These are phyloP conservation scores for Epirrita christyi DNA, from an alignment of 2,888 invertebrate species.

Conservation along the genomic window DNA sequence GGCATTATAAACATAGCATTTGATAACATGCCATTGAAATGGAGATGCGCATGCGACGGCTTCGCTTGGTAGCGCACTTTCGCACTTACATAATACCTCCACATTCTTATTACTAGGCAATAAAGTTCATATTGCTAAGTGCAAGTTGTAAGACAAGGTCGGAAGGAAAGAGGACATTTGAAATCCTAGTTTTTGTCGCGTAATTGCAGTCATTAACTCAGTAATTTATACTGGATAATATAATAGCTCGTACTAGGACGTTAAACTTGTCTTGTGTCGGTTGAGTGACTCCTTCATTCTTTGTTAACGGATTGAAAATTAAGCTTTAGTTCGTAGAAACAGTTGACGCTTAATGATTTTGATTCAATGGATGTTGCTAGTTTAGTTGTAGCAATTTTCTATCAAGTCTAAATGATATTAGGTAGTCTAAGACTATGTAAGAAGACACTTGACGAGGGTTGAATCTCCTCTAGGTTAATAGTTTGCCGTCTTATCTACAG, in stretches of 20 bases:
- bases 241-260: constrained; percentile 29
- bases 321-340: constrained; percentile 11
- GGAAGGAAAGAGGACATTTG: constrained; percentile 52
- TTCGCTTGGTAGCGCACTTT: constrained; percentile 67
- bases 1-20: constrained; percentile 29
- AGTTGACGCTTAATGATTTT: constrained; percentile 8
- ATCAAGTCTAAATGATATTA: neutral
- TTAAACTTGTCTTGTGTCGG: constrained; percentile 31
- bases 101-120: constrained; percentile 23
- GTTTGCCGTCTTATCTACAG: too few species aligned
- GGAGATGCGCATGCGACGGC: constrained; percentile 50
- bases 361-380: neutral
- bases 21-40: constrained; percentile 54
- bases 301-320: constrained; percentile 14
- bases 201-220: constrained; percentile 42
- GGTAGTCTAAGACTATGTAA: too few species aligned
- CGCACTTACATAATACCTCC: constrained; percentile 47
- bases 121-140: constrained; percentile 37
- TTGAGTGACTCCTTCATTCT: constrained; percentile 34
- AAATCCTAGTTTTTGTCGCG: constrained; percentile 43
- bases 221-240: constrained; percentile 36
- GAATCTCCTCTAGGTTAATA: too few species aligned
- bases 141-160: constrained; percentile 50
- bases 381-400: neutral
- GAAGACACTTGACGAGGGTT: too few species aligned